Percentiles rank a stretch among this genome's conserved stretches.
phyloP scores from a whole-genome alignment of 2,888 invertebrate species.

The Nomada lathburiana region DNA sequence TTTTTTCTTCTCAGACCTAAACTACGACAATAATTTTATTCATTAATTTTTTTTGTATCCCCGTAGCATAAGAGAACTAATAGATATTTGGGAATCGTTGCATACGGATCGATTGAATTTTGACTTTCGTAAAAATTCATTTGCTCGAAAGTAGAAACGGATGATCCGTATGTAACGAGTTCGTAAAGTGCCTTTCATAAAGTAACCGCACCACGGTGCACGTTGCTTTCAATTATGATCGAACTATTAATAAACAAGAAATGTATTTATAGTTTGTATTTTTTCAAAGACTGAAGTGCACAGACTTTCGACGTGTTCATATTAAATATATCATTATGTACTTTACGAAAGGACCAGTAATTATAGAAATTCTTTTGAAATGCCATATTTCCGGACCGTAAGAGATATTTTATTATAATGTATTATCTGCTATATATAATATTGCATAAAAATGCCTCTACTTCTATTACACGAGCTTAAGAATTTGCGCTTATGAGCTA shows the following conservation, averaged over 20 bases:
- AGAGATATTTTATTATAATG: slow-evolving; percentile 5
- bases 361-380: slow-evolving; percentile 1
- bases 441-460: not conserved
- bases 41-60: slow-evolving; percentile 27
- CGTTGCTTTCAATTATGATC: not conserved
- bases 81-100: slow-evolving; percentile 7
- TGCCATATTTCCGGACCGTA: slow-evolving; percentile 50
- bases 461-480: not conserved
- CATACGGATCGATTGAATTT: slow-evolving; percentile 27
- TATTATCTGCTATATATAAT: not conserved
- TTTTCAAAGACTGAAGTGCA: not conserved
- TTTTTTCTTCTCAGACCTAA: slow-evolving; percentile 17
- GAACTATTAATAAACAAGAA: not conserved
- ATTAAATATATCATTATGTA: not conserved
- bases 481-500: slow-evolving; percentile 34
- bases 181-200: slow-evolving; percentile 19
- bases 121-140: not conserved
- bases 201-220: not conserved
- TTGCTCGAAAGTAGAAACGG: not conserved
- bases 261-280: not conserved
- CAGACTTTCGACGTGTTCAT: not conserved
- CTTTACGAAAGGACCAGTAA: slow-evolving; percentile 28
- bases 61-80: slow-evolving; percentile 7
- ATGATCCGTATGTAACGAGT: slow-evolving; percentile 33
- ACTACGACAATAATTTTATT: slow-evolving; percentile 42